A percentile compares a stretch with the other conserved stretches of the same genome.
Conservation (phyloP, 2,888 invertebrate genomes). For the Metacarcinus magister region DNA sequence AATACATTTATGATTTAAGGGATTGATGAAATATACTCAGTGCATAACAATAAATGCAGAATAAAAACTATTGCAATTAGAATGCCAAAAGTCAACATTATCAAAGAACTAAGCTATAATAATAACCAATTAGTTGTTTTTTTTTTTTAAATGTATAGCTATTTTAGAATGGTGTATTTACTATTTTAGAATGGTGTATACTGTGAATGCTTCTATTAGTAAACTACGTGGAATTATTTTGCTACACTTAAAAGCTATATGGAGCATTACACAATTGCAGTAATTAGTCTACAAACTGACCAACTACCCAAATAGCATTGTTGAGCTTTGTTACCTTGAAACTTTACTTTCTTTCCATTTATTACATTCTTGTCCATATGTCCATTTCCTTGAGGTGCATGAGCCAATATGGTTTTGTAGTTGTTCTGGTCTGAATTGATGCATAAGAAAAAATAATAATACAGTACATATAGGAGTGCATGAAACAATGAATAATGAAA, state of each 20-base stretch:
- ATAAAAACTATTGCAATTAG: not conserved
- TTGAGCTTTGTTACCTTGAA: conserved; percentile 73
- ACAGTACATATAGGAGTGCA: not conserved
- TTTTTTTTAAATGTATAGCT: not conserved
- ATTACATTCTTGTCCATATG: conserved; percentile 73
- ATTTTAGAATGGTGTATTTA: not conserved
- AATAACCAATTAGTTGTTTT: not conserved
- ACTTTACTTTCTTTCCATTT: conserved; percentile 77
- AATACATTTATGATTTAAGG: not conserved
- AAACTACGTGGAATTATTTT: not conserved
- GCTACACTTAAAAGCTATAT: conserved; percentile 14
- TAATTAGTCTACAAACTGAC: conserved; percentile 22
- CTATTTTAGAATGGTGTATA: not conserved
- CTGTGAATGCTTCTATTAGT: not conserved
- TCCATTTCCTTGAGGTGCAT: conserved; percentile 73
- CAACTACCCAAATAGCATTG: conserved; percentile 36
- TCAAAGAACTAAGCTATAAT: not conserved
- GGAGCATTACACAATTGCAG: conserved; percentile 38
- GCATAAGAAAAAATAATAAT: not conserved
- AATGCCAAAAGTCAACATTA: not conserved
- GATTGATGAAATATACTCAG: not conserved
- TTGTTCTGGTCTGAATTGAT: conserved; percentile 73
- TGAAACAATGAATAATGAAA: not conserved
- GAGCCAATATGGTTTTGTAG: conserved; percentile 67
- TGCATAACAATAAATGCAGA: not conserved